A percentile compares a stretch with the other conserved stretches of the same genome.
Evolutionary conservation across 2,888 invertebrate species (phyloP).

Genomic region (Nebria salina): DNA sequence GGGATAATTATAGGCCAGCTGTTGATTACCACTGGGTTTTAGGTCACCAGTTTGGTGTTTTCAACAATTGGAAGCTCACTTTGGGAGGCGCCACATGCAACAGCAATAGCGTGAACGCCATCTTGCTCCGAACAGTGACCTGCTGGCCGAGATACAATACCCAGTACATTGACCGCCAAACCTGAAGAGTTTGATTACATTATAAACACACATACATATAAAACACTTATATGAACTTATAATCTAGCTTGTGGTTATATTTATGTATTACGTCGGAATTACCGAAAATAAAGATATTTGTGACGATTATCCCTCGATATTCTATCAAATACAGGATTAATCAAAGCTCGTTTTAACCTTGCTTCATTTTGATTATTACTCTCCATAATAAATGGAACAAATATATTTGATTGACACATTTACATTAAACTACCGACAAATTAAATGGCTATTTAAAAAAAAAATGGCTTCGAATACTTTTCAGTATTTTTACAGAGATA

Average conservation of each 20-base stretch:
- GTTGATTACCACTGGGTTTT: constrained; percentile 31
- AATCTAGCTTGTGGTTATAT: neutral
- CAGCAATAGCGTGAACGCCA: neutral
- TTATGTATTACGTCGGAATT: neutral
- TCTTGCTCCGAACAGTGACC: constrained; percentile 20
- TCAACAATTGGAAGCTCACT: constrained; percentile 11
- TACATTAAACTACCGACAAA: too few species aligned
- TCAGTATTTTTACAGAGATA: too few species aligned
- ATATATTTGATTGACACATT: too few species aligned
- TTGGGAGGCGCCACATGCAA: constrained; percentile 10
- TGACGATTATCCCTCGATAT: neutral
- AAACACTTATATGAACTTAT: neutral
- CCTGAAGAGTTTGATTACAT: constrained; percentile 3
- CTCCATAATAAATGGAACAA: too few species aligned
- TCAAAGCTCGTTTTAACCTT: too few species aligned
- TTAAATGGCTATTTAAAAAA: too few species aligned
- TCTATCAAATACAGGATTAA: too few species aligned
- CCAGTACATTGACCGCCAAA: neutral
- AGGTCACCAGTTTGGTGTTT: constrained; percentile 17
- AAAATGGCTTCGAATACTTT: too few species aligned
- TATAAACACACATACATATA: neutral
- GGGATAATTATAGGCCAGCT: constrained; percentile 38
- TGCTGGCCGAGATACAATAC: constrained; percentile 12
- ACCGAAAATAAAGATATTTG: neutral
- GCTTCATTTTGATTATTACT: too few species aligned